Percentiles rank a stretch among this genome's conserved stretches.
Conservation (phyloP, 2,113 vertebrate species). For the Dissostichus mawsoni region DNA sequence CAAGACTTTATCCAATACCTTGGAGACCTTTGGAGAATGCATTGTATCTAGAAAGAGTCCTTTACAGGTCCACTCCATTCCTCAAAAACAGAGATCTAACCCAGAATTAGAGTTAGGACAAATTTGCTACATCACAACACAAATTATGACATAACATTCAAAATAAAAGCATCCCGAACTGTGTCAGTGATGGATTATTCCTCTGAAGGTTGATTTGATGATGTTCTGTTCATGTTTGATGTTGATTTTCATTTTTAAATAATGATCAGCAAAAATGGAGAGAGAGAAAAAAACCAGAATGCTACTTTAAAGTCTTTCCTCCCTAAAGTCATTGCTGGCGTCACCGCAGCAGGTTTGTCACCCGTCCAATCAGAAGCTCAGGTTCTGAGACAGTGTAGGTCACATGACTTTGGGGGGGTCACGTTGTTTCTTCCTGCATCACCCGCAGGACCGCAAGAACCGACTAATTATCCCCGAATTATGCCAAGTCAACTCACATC, state of each 20-base stretch:
- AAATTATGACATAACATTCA: not conserved
- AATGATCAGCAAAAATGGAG: not conserved
- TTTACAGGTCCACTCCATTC: not conserved
- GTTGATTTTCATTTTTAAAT: no score
- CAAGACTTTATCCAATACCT: no score
- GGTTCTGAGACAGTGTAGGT: conserved; percentile 21
- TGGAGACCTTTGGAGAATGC: no score
- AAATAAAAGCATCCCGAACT: not conserved
- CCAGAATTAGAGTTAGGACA: not conserved
- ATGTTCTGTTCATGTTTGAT: no score
- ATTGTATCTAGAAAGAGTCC: not conserved
- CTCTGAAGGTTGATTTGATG: not conserved
- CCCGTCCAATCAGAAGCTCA: conserved; percentile 38
- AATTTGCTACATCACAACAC: not conserved
- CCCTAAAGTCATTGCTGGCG: conserved; percentile 9
- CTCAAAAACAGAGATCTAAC: not conserved
- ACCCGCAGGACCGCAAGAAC: conserved; percentile 58
- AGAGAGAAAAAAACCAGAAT: not conserved
- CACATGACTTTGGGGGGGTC: conserved; percentile 52
- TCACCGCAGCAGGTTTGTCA: conserved; percentile 21
- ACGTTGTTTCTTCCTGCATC: conserved; percentile 53
- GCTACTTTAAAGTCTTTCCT: not conserved
- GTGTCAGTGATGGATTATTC: not conserved
- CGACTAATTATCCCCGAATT: conserved; percentile 69
- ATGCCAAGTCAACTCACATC: conserved; percentile 56